Evolutionary conservation across 2,888 invertebrate genomes (phyloP), one percentile per base, ranked within the genome.

Genomic region (Scrobipalpa costella): DNA sequence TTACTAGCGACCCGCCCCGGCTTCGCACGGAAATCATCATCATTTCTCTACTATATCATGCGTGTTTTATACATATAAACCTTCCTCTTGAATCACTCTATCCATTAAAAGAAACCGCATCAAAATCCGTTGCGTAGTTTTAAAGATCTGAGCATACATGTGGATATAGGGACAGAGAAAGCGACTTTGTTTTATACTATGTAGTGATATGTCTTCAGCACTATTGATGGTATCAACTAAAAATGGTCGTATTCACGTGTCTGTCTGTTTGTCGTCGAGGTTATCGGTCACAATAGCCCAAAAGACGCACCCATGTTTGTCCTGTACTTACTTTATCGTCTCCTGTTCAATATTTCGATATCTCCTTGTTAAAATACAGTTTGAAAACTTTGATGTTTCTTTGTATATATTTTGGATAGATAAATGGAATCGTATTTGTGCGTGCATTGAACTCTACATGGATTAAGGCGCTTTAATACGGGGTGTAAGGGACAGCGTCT

Each of bases 211-310:
- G 27, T 27, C 27, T 15, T 15, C 6, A 15, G 17, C 49, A 3
- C 13, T 13, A 3, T 33, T 33, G 34, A 2, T 57, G 57, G 17
- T 57, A 57, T 57, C 57, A 49, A 49, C n/a, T n/a, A n/a, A 13
- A 44, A 38, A 38, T 5, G 38, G 1, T n/a, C 1, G 44, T 57
- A 15, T 58, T 40, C 21, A 40, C 40, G 21, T 58, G 33, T 58
- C n/a, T 57, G 40, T 21, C 27, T 15, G 15, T 34, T 15, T 27
- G 11, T 15, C 0, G 15, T 13, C 59, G 44, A 59, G 44, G 64
- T 73, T 77, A 77, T 77, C 77, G 76, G 77, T 77, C 77, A 71
- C 73, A 74, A 76, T 73, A 67, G 69, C 65, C 68, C 63, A 71
- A 70, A 71, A 73, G 75, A 70, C 75, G 73, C 72, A 68, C 70